Evolutionary conservation across 2,113 vertebrate species (phyloP), one percentile per base, ranked within the genome.

Genomic region (Podarcis muralis): DNA sequence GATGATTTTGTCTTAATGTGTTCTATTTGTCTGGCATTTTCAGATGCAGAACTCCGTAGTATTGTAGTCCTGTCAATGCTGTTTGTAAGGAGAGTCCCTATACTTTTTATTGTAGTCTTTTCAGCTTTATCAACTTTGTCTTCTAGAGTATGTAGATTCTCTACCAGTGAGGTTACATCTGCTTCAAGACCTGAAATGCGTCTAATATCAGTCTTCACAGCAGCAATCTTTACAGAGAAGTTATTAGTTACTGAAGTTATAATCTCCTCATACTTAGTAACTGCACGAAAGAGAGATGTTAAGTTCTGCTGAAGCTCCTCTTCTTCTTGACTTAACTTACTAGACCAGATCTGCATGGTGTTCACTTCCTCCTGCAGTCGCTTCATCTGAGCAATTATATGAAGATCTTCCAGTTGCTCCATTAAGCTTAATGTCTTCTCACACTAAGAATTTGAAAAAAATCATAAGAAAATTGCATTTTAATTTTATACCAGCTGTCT

Each of bases 171-270:
- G 65, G 96, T 93, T 78, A 97, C 93, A 89, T 99, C 99, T 0
- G 97, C 96, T 89, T 96, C 95, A 35, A 99, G 96, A 48, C 99
- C 99, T 5, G 98, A 98, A 97, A 99, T 98, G 15, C 99, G 97
- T 82, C 99, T 97, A 86, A 99, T 90, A 23, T 99, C 98, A 23
- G 99, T 99, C 93, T 98, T 98, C 75, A 98, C 96, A 0, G 97
- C 95, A 27, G 97, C 95, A 71, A 99, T 97, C 89, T 97, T 96
- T 87, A 97, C 32, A 1, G 93, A 90, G 2, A 98, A 11, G 1
- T 98, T 98, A 91, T 96, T 97, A 27, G 97, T 93, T 89, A 96
- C 91, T 84, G 97, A 95, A 13, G 96, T 93, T 62, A 97, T 96
- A 1, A 95, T 97, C 43, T 97, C 95, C 86, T 99, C 97, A 6